Percentiles rank a stretch among this genome's conserved stretches.
These are phyloP conservation scores for Anolis apletophallus DNA, from an alignment of 2,797 vertebrate genomes.

Conservation along the genomic window DNA sequence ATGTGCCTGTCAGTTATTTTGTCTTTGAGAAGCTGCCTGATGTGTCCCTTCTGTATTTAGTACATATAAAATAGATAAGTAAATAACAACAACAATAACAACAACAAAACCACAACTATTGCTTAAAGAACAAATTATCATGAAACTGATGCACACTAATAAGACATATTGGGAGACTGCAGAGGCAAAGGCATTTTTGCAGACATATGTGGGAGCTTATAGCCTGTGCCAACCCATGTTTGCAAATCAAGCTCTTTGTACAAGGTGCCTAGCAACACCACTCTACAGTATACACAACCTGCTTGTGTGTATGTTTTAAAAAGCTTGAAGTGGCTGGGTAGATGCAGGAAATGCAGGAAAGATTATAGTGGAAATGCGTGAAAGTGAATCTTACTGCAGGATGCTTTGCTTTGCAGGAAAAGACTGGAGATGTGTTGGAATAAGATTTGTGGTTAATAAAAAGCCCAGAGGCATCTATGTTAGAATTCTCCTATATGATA, in stretches of 20 bases:
- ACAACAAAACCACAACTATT: not conserved
- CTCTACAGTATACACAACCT: conserved; percentile 11
- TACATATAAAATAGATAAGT: conserved; percentile 11
- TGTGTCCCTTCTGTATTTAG: conserved; percentile 43
- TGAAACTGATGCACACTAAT: conserved; percentile 24
- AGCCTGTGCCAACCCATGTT: conserved; percentile 57
- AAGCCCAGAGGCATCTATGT: not conserved
- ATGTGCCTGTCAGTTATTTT: conserved; percentile 38
- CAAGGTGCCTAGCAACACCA: conserved; percentile 72
- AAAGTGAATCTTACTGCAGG: not conserved
- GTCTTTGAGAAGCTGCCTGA: conserved; percentile 41
- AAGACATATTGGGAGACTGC: conserved; percentile 34
- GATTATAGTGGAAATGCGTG: not conserved
- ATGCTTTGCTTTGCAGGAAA: conserved; percentile 3
- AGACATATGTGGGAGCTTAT: conserved; percentile 52
- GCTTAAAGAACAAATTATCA: conserved; percentile 38
- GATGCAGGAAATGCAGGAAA: conserved; percentile 28
- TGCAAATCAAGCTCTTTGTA: conserved; percentile 52
- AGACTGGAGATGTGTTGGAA: not conserved
- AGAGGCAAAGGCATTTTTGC: conserved; percentile 44
- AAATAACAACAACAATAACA: too few relatives aligned
- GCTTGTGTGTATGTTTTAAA: conserved; percentile 14
- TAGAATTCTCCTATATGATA: not conserved
- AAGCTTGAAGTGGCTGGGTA: not conserved
- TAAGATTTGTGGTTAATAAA: not conserved